Evolutionary conservation across 2,113 vertebrate species (phyloP), one percentile per base, ranked within the genome.

Genomic region (Anolis carolinensis): DNA sequence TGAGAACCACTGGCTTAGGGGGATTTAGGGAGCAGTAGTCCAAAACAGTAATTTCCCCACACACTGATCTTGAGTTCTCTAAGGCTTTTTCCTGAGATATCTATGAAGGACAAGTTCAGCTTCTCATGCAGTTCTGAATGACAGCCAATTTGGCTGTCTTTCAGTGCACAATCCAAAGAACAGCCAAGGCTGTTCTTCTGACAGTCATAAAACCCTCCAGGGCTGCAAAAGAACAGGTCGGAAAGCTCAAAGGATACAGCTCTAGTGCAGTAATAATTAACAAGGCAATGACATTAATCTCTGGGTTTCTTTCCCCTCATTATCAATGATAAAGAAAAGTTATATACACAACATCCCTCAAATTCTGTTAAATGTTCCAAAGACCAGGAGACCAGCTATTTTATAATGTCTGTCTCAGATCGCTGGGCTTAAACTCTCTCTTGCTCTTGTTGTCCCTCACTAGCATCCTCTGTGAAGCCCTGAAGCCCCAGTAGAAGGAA

Each of bases 241-340:
- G 83, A 93, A 93, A 94, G 92, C 92, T 90, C 65, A n/a, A 75
- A 88, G 88, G 87, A 93, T 82, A 94, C 86, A 88, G 86, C 91
- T 90, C 75, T 82, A 83, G 75, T 32, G 1, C 0, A 5, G 23
- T 92, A 97, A 97, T 97, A 88, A 97, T 97, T 97, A 97, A 97
- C 96, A 34, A 72, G 14, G 32, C 6, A 75, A 86, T 89, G 25
- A 87, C 89, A 88, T 87, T 93, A 92, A 92, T 93, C 90, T 93
- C 92, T 25, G 83, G 85, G 88, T 81, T 89, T 82, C 80, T 79
- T 87, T 5, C 8, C 72, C 84, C 78, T 23, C 67, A 44, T 83
- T 88, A 80, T 16, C 52, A 67, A 74, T 81, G 18, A 16, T 62
- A 25, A 52, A 36, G 30, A 62, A 23, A 39, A 25, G 55, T 59